Evolutionary conservation across 1,140 invertebrate genomes (phyloP), one percentile per base, ranked within the genome.

Genomic region (Orchestia grillus): DNA sequence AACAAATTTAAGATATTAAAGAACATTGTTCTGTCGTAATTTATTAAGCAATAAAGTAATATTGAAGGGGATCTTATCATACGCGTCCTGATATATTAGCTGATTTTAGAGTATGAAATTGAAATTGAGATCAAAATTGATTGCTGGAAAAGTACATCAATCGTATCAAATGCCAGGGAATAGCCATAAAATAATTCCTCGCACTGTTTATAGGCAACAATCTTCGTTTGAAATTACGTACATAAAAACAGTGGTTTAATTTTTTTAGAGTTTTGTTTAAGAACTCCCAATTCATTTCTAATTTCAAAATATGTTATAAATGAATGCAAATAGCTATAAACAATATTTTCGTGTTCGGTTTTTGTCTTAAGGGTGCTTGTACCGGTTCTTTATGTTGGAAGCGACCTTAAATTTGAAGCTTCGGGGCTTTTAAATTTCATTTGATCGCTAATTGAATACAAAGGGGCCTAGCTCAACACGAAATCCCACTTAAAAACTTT

Each of bases 361-460:
- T 4, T 40, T 41, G 87, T 87, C 36, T 8, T 87, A 41, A 87
- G 4, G 36, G 16, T 90, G 41, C 88, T 8, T 87, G 87, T 87
- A 87, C 47, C 28, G 11, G 28, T 94, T 28, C 44, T 44, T 94
- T n/a, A 94, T 44, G 44, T 11, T 16, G 19, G 44, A 44, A 28
- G 44, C 3, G 8, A 47, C 23, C 92, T 6, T 94, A 94, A 94
- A 94, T 94, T 47, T 44, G 41, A 44, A 4, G 92, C 92, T 94
- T 94, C 44, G 0, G 92, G 16, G 92, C 92, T 36, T 28, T 40
- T 94, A 44, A 94, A 44, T 94, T 94, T 44, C 44, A 94, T 94
- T 94, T 94, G 41, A 94, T 94, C 44, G 92, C 92, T 94, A 94
- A 94, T 94, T 94, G 92, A 94, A 94, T 47, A 94, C 92, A 47